Conservation (phyloP, 2,888 invertebrate genomes). For the Blomia tropicalis region DNA sequence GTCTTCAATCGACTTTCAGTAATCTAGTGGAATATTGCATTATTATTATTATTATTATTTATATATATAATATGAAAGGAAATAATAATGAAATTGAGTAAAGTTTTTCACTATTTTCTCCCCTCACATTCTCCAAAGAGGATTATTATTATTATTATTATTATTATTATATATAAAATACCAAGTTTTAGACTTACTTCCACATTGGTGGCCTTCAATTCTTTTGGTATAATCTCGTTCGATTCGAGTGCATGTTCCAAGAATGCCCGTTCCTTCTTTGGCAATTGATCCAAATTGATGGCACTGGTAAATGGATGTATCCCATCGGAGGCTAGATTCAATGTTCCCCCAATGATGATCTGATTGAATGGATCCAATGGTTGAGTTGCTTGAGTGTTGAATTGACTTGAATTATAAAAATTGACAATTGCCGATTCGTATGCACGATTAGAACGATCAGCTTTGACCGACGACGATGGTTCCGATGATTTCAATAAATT, state of each 20-base stretch:
- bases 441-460: background rate
- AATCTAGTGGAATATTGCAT: background rate
- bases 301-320: conserved; percentile 10
- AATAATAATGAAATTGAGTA: background rate
- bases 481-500: background rate
- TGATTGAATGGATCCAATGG: background rate
- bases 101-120: no score
- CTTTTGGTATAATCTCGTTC: conserved; percentile 16
- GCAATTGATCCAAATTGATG: conserved; percentile 3
- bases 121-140: no score
- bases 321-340: conserved; percentile 21
- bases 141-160: no score
- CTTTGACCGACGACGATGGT: background rate
- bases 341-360: conserved; percentile 6
- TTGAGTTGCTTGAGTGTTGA: background rate
- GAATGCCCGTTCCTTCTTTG: background rate
- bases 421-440: background rate
- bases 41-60: no score
- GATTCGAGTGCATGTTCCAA: conserved; percentile 8
- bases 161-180: background rate
- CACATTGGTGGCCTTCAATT: conserved; percentile 15
- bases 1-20: background rate
- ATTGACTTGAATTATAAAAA: background rate
- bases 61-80: background rate
- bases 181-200: background rate